Base-by-base conservation (phyloP, 1,140 invertebrate species). In the Drosophila lacteicornis region DNA sequence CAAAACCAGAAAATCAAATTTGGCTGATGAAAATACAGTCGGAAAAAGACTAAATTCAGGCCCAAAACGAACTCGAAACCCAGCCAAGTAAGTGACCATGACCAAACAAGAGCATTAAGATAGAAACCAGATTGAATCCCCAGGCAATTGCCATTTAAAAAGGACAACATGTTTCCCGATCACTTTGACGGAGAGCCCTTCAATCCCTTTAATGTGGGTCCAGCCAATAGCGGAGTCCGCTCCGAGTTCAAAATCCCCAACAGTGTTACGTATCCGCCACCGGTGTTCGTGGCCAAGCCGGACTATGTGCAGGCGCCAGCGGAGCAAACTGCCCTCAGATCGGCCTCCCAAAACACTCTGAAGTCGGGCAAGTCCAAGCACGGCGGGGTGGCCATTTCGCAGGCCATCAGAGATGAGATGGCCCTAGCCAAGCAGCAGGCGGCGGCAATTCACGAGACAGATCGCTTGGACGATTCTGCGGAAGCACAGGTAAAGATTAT, bases 341-440 rank as follows among this genome's bases (percentile, higher is more conserved):
- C 81, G 0, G 43, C 59, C 1, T 80, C 80, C 3, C n/a, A 70
- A 15, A 33, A n/a, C 2, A 50, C 42, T 7, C 12, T 27, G 12
- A 51, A 25, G 4, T 0, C 13, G 15, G 50, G 12, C 1, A 38
- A 38, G 17, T 84, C 84, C 2, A 40, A 57, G 42, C 30, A 50
- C 1, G 85, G 84, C 4, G 74, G 79, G 45, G 62, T 90, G 8
- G 15, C 60, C 13, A 50, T 87, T 30, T 87, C 84, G 2, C 80
- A 62, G n/a, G 85, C 84, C 53, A 88, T 88, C 38, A 88, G 84
- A 5, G 60, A 84, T 40, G 84, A 88, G 5, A 87, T 87, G 84
- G 36, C 58, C 5, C 58, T 63, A 22, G 62, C 81, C 38, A 88
- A 88, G 38, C 53, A 60, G 19, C 40, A 51, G 38, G 61, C 63